A percentile compares a stretch with the other conserved stretches of the same genome.
phyloP scores from a whole-genome alignment of 2,113 vertebrate genomes.

The Onychostoma macrolepis region DNA sequence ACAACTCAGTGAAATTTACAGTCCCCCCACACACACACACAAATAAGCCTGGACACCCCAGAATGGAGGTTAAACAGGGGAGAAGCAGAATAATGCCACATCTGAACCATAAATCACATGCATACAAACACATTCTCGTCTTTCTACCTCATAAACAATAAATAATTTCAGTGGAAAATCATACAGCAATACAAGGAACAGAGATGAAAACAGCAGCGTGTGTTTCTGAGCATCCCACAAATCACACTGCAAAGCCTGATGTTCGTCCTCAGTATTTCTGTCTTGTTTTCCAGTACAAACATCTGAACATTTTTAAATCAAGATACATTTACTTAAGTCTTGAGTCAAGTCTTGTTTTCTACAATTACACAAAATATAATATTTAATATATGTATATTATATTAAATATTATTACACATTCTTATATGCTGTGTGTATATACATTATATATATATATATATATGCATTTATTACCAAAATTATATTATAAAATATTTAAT shows the following conservation, averaged over 20 bases:
- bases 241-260: neutral
- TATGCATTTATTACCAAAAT: no score
- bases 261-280: neutral
- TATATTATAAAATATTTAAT: no score
- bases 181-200: neutral
- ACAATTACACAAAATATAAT: no score
- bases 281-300: neutral
- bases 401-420: no score
- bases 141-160: slow-evolving; percentile 19
- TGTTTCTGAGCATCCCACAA: neutral
- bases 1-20: slow-evolving; percentile 72
- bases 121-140: slow-evolving; percentile 39
- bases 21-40: slow-evolving; percentile 32
- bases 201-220: neutral
- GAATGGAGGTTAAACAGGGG: slow-evolving; percentile 57
- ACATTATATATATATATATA: no score
- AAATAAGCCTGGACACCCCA: slow-evolving; percentile 43
- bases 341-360: no score
- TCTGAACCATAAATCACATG: slow-evolving; percentile 67
- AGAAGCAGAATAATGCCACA: slow-evolving; percentile 70
- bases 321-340: no score
- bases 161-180: neutral
- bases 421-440: no score
- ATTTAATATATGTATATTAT: no score
- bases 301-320: neutral